Conservation (phyloP, 2,888 invertebrate species). For the Marronus borbonicus region DNA sequence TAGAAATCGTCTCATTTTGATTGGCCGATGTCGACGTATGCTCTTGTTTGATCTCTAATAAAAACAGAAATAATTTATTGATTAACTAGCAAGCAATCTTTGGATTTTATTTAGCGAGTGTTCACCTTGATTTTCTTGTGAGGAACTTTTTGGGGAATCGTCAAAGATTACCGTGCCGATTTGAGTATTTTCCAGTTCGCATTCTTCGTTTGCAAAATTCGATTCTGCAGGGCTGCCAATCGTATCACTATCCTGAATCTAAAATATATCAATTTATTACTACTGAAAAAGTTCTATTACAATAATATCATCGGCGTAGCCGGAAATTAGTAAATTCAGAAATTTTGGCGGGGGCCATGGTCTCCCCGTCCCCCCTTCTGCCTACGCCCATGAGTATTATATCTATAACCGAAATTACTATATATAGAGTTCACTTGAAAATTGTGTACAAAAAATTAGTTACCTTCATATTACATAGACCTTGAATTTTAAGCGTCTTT, state of each 20-base stretch:
- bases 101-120: background rate
- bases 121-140: slow-evolving; percentile 7
- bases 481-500: slow-evolving; percentile 86
- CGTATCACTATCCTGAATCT: slow-evolving; percentile 17
- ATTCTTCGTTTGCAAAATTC: slow-evolving; percentile 27
- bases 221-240: background rate
- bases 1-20: slow-evolving; percentile 16
- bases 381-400: too few species aligned
- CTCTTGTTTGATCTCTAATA: background rate
- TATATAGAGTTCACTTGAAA: too few species aligned
- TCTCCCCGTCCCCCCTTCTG: too few species aligned
- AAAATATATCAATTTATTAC: background rate
- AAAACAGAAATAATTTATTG: background rate
- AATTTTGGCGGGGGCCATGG: too few species aligned
- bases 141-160: background rate
- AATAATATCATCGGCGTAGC: slow-evolving; percentile 31
- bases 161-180: background rate
- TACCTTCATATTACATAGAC: slow-evolving; percentile 87
- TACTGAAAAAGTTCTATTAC: too few species aligned
- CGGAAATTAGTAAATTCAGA: too few species aligned
- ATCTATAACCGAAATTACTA: too few species aligned
- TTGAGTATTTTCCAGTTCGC: slow-evolving; percentile 26
- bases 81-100: background rate
- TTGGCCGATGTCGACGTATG: background rate
- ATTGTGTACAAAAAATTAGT: slow-evolving; percentile 59